phyloP scores from a whole-genome alignment of 2,888 invertebrate species.

The Dione vanillae region DNA sequence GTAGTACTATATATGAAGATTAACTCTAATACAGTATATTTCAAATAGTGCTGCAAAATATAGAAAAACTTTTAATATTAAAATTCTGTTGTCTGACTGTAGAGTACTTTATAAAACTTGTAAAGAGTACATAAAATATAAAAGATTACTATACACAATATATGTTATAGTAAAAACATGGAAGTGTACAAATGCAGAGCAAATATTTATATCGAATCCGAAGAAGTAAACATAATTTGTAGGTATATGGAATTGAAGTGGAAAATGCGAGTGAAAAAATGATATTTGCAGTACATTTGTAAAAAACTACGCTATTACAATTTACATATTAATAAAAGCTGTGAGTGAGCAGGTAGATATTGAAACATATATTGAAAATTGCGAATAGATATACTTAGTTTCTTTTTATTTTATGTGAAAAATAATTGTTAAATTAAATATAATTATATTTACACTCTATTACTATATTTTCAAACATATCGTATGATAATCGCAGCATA shows the following conservation, averaged over 20 bases:
- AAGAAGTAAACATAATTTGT: neutral
- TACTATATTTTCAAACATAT: too few relatives aligned
- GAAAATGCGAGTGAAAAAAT: neutral
- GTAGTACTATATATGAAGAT: too few relatives aligned
- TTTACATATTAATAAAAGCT: neutral
- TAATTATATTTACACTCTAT: too few relatives aligned
- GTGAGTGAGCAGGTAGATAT: neutral
- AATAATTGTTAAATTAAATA: too few relatives aligned
- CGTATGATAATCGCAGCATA: too few relatives aligned
- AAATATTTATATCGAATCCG: neutral
- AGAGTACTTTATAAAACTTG: too few relatives aligned
- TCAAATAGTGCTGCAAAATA: too few relatives aligned
- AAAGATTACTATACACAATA: neutral
- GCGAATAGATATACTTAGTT: neutral
- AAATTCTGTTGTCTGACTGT: too few relatives aligned
- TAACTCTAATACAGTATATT: too few relatives aligned
- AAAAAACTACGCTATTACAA: neutral
- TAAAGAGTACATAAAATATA: too few relatives aligned
- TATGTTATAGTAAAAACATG: neutral
- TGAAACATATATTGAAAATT: neutral
- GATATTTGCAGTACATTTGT: neutral
- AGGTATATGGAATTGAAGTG: neutral
- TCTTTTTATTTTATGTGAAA: too few relatives aligned
- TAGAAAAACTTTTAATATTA: too few relatives aligned
- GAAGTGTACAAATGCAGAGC: neutral